Base-by-base conservation (phyloP, 1,140 invertebrate species). In the Thereuonema tuberculata region DNA sequence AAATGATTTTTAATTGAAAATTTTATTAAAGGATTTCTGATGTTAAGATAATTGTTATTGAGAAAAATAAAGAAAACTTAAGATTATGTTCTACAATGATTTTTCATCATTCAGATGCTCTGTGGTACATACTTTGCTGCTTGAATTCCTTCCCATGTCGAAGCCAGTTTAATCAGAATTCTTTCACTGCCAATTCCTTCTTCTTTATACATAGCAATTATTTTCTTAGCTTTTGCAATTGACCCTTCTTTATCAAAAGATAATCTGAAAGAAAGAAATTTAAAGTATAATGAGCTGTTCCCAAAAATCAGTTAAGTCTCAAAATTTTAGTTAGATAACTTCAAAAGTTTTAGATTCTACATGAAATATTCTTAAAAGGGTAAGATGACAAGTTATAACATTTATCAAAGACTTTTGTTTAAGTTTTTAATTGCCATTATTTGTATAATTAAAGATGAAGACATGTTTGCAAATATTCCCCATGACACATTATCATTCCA, bases 141-240 rank as follows among this genome's bases (percentile, higher is more conserved):
- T 76, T 97, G 86, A 64, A 99, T 97, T 26, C 96, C 95, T 81
- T 99, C 96, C 96, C 96, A 99, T 0, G 95, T 98, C 1, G 94
- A 94, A 1, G 93, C 91, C 57, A 99, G 76, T 76, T 99, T 99
- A 56, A 99, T 98, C 0, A 99, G 77, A 74, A 99, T 84, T 57
- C 96, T 80, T 20, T 99, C 90, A 71, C 93, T 98, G 56, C 76
- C 75, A 59, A 98, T 86, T 14, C 94, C 94, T 69, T 84, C 78
- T 59, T 91, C 83, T 69, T 91, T 84, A 73, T 98, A 99, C 65
- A 98, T 75, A 56, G 82, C 74, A 63, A 99, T 97, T 28, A 98
- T 73, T 68, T 87, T 86, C 43, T 82, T 78, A 5, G 93, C 95
- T 72, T 96, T 98, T 24, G 81, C 75, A 66, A 99, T 83, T 67